Conservation (phyloP, 2,888 invertebrate species). For the Synanthedon formicaeformis region DNA sequence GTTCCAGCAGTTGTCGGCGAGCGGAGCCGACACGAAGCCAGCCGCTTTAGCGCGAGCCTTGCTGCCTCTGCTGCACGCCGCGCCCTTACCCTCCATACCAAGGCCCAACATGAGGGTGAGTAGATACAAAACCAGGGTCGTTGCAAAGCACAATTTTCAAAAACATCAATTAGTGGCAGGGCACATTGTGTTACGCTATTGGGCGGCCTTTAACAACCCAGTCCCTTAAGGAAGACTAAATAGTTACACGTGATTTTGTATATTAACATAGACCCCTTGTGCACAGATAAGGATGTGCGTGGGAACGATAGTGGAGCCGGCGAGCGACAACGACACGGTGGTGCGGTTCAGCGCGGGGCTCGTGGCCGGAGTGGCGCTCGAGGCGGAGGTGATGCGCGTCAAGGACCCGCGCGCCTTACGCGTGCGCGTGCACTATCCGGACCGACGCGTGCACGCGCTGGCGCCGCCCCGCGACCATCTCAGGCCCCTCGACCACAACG, state of each 20-base stretch:
- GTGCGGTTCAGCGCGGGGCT: constrained; percentile 94
- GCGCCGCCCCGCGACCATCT: constrained; percentile 84
- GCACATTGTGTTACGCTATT: too few relatives aligned
- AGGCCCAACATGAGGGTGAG: constrained; percentile 74
- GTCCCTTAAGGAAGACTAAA: too few relatives aligned
- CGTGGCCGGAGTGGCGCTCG: constrained; percentile 86
- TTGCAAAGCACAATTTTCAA: background rate
- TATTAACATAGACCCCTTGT: too few relatives aligned
- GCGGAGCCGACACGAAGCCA: constrained; percentile 85
- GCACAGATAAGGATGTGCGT: constrained; percentile 80
- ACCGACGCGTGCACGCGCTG: constrained; percentile 87
- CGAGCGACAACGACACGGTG: constrained; percentile 79
- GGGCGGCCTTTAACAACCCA: too few relatives aligned
- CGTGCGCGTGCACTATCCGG: constrained; percentile 91
- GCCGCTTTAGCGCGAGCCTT: constrained; percentile 83
- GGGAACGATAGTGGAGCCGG: constrained; percentile 86
- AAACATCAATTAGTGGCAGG: background rate
- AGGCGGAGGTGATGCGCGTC: constrained; percentile 87
- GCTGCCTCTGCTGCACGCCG: constrained; percentile 79
- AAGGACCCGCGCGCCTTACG: constrained; percentile 79
- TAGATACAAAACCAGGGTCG: background rate
- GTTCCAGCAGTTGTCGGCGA: constrained; percentile 80
- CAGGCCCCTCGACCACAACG: constrained; percentile 74
- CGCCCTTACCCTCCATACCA: constrained; percentile 76
- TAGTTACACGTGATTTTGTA: too few relatives aligned